Evolutionary conservation across 2,797 vertebrate species (phyloP).

Genomic region (Pteronotus mesoamericanus): DNA sequence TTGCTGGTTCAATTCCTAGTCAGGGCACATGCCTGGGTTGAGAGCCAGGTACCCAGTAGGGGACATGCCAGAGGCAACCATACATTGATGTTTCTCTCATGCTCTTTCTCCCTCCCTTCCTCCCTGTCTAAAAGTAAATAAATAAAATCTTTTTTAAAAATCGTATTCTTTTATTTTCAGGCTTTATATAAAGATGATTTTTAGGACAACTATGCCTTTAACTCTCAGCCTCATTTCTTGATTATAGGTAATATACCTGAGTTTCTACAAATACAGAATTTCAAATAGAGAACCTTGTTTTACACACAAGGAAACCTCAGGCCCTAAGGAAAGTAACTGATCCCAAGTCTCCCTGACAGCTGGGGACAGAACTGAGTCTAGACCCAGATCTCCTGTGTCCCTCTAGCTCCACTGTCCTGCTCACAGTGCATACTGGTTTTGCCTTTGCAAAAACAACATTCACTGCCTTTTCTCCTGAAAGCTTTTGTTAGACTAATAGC

Average conservation of each 20-base stretch:
- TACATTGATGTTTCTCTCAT: too few relatives aligned
- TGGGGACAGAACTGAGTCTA: neutral
- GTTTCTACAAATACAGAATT: neutral
- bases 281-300: neutral
- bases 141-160: too few relatives aligned
- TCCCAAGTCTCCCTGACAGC: neutral
- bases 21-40: too few relatives aligned
- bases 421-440: neutral
- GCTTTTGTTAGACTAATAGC: conserved; percentile 6
- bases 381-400: neutral
- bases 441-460: neutral
- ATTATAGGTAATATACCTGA: conserved; percentile 13
- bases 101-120: too few relatives aligned
- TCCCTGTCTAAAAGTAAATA: too few relatives aligned
- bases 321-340: neutral
- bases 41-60: too few relatives aligned
- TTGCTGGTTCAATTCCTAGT: too few relatives aligned
- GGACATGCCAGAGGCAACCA: too few relatives aligned
- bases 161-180: too few relatives aligned
- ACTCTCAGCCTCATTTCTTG: neutral
- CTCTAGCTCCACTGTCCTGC: neutral
- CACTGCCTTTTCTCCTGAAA: neutral
- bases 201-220: neutral
- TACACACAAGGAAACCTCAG: neutral
- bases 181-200: neutral